Base-by-base conservation (phyloP, 2,797 vertebrate genomes). In the Rhinoraja longicauda region DNA sequence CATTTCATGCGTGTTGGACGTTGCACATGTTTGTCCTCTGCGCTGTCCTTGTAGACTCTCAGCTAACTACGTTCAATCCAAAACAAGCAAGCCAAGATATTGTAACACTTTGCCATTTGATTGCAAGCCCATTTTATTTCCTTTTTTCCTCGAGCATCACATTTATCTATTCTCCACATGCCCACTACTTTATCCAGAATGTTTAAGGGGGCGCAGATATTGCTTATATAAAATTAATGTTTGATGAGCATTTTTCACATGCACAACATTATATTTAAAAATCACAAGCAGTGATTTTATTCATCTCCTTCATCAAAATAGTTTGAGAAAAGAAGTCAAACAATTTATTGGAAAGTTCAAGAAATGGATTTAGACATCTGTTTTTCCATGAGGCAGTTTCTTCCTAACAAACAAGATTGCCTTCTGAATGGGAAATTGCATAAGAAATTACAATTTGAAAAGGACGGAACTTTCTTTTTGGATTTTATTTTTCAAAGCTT, bases 1-100 rank as follows among this genome's bases (percentile, higher is more conserved):
- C 73, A 73, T 92, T 92, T 24, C 70, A 92, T 92, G 70, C 36
- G 39, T 92, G 90, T 73, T 75, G 70, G 45, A 57, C 29, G 45
- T 92, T 92, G 70, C 90, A 75, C 72, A 75, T 92, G 90, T 45
- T 92, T 75, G 90, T 92, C 90, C 90, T 92, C 90, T 92, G 39
- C 7, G 70, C 90, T 75, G 90, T 92, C 90, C 90, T 92, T 92
- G 90, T 29, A 53, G 67, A 73, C 90, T 75, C 24, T 45, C 26
- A 29, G 39, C 53, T 92, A 92, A 92, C 90, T 70, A 64, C 39
- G 62, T 88, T 67, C 84, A 88, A 32, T 67, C 84, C 32, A 62
- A 73, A 92, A 53, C 13, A 53, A 92, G 32, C n/a, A 70, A 39
- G 36, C 15, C 26, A 90, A 90, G 8, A 36, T 32, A 75, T 24